Percentiles rank a stretch among this genome's conserved stretches.
phyloP scores from a whole-genome alignment of 1,140 invertebrate species.

The Zaprionus vittiger region DNA sequence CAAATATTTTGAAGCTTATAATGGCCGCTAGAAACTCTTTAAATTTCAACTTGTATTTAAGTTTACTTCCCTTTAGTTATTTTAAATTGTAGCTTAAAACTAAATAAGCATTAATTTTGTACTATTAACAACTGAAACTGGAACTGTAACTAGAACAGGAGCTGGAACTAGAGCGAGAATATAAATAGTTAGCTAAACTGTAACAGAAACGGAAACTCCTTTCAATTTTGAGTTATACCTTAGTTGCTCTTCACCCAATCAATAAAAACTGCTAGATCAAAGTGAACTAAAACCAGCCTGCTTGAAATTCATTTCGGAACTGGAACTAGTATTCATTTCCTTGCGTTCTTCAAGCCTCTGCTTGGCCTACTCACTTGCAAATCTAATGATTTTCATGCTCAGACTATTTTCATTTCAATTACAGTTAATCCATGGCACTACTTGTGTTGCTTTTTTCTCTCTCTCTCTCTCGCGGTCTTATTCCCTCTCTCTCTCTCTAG shows the following conservation, averaged over 20 bases:
- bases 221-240: not conserved
- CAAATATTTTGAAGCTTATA: not conserved
- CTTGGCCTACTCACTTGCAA: not conserved
- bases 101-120: not conserved
- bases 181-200: not conserved
- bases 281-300: not conserved
- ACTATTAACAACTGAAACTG: not conserved
- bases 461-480: not conserved
- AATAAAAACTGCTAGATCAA: not conserved
- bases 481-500: not conserved
- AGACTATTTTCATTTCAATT: slow-evolving; percentile 7
- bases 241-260: too few relatives aligned
- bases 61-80: not conserved
- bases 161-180: too few relatives aligned
- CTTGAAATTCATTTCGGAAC: not conserved
- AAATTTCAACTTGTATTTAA: not conserved
- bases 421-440: not conserved
- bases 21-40: not conserved
- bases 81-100: not conserved
- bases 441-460: not conserved
- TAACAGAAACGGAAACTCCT: rapidly evolving
- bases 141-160: not conserved
- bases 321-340: not conserved
- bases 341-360: not conserved
- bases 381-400: slow-evolving; percentile 6